Evolutionary conservation across 2,888 invertebrate species (phyloP).

Genomic region (Euzetes globulus): DNA sequence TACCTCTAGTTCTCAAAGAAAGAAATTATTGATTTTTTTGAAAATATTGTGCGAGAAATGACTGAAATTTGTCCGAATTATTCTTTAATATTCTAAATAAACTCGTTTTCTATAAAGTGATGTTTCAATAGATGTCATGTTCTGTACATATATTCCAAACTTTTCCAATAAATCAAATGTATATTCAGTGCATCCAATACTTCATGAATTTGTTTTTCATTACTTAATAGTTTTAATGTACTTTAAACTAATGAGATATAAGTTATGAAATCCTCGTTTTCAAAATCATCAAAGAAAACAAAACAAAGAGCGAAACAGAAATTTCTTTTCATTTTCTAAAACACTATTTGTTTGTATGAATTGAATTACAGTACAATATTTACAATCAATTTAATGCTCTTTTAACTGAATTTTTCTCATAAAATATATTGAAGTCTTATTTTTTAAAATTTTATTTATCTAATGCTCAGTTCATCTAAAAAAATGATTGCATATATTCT

Average conservation of each 20-base stretch:
- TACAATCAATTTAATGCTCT: conserved; percentile 24
- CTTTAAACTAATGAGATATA: neutral
- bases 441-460: neutral
- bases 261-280: neutral
- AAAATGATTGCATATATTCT: conserved; percentile 21
- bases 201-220: neutral
- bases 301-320: neutral
- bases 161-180: conserved; percentile 13
- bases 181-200: conserved; percentile 6
- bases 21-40: too few relatives aligned
- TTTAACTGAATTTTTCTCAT: conserved; percentile 5
- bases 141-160: conserved; percentile 22
- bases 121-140: neutral
- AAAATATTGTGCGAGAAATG: too few relatives aligned
- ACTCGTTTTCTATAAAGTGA: conserved; percentile 4
- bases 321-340: neutral
- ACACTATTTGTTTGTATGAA: neutral
- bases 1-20: too few relatives aligned
- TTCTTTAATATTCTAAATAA: conserved; percentile 3
- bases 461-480: conserved; percentile 12
- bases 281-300: neutral
- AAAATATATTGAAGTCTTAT: conserved; percentile 5
- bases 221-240: conserved; percentile 15
- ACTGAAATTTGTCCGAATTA: neutral
- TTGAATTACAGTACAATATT: conserved; percentile 14